Evolutionary conservation across 2,113 vertebrate species (phyloP), one percentile per base, ranked within the genome.

Genomic region (Rostratula benghalensis): DNA sequence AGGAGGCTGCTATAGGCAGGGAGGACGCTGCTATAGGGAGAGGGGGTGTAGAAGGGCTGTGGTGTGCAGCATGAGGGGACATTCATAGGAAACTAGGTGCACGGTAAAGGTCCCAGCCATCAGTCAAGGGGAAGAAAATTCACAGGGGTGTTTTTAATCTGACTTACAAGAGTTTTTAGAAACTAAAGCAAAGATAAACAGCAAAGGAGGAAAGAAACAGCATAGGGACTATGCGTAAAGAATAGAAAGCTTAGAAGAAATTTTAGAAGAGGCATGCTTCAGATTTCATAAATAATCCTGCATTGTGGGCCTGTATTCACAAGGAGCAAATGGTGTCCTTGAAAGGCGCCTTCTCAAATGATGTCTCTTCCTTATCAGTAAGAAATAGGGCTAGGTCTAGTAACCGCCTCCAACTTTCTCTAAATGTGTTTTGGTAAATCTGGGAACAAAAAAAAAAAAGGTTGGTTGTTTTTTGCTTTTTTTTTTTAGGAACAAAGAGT

Each of bases 31-130:
- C 9, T 60, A 1, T 11, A 45, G 39, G 57, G 24, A 65, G 9
- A 24, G 5, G 7, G 24, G 33, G 31, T 0, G 0, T 21, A 16
- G 51, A 28, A 31, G 31, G 23, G 11, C 39, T 71, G n/a, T 88
- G 57, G 53, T 12, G 20, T 4, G 30, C 4, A 60, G 27, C 6
- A 0, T 3, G 11, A 63, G 24, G 21, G 53, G 39, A 37, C 20
- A 54, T 15, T 25, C 0, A 0, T 37, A 35, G 60, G 64, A 93
- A 63, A 53, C 4, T 8, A 19, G 13, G 14, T 59, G 35, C 28
- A 19, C 1, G 7, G 22, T 53, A 28, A 77, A 67, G 16, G 13
- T 27, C 19, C 7, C 41, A 82, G n/a, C 27, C 3, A 0, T 67
- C 46, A 68, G 12, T 35, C 48, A 53, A 53, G 22, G 24, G 27